phyloP scores from a whole-genome alignment of 2,113 vertebrate species.

The Caretta caretta region DNA sequence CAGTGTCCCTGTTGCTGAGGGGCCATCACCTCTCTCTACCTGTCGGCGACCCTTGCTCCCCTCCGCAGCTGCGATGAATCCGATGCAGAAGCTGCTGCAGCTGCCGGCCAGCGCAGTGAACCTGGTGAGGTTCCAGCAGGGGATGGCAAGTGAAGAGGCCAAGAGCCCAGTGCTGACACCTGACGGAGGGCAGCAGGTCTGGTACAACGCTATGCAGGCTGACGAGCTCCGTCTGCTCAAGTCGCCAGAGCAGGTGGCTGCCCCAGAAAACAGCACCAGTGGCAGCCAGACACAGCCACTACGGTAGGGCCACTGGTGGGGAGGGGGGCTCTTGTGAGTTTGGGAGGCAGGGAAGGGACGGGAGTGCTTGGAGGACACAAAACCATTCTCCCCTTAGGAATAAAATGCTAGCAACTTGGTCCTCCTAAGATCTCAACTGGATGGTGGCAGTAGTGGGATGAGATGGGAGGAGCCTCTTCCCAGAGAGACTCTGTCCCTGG shows the following conservation, averaged over 20 bases:
- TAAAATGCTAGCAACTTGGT: neutral
- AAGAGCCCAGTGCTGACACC: conserved; percentile 88
- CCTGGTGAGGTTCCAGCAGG: conserved; percentile 78
- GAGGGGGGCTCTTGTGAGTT: neutral
- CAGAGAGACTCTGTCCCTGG: neutral
- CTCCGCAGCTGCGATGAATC: conserved; percentile 50
- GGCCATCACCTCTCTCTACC: neutral
- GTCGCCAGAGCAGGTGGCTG: conserved; percentile 42
- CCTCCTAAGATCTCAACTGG: neutral
- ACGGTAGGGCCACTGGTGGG: conserved; percentile 84
- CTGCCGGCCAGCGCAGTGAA: conserved; percentile 82
- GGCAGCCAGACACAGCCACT: conserved; percentile 78
- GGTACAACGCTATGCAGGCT: conserved; percentile 90
- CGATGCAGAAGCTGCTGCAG: conserved; percentile 91
- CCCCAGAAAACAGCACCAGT: conserved; percentile 61
- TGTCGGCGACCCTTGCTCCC: neutral
- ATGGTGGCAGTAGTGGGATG: neutral
- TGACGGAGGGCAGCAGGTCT: conserved; percentile 81
- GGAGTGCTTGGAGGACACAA: neutral
- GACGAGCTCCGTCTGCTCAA: conserved; percentile 90
- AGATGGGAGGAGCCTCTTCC: neutral
- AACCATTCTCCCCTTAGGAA: neutral
- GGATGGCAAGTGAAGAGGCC: conserved; percentile 78
- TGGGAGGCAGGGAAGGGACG: neutral
- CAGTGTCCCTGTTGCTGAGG: neutral